phyloP scores from a whole-genome alignment of 2,797 vertebrate genomes.

The Syngnathus rostellatus region DNA sequence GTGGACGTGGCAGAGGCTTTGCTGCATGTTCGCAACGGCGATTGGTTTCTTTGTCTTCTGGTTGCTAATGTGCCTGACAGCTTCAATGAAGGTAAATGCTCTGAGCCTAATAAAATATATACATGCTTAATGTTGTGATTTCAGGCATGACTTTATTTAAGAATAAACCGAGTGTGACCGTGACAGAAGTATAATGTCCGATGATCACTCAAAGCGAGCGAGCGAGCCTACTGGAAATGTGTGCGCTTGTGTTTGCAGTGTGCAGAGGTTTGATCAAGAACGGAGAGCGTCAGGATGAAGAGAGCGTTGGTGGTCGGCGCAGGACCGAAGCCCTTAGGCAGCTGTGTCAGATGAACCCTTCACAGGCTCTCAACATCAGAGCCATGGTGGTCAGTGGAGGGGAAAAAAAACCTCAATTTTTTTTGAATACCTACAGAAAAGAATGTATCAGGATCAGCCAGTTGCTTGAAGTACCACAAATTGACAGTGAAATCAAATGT shows the following conservation, averaged over 20 bases:
- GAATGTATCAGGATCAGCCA: not conserved
- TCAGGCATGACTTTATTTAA: no score
- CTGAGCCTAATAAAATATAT: not conserved
- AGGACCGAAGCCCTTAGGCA: slow-evolving; percentile 91
- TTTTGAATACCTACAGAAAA: not conserved
- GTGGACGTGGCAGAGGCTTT: slow-evolving; percentile 93
- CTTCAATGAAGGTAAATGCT: slow-evolving; percentile 87
- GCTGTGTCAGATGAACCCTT: slow-evolving; percentile 97
- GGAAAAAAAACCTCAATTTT: not conserved
- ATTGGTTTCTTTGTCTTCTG: slow-evolving; percentile 95
- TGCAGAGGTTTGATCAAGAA: slow-evolving; percentile 96
- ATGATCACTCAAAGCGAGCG: not conserved
- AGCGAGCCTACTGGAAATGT: not conserved
- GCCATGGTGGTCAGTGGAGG: slow-evolving; percentile 90
- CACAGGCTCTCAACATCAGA: slow-evolving; percentile 90
- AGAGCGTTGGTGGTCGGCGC: slow-evolving; percentile 86
- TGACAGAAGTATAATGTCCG: no score
- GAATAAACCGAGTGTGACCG: no score
- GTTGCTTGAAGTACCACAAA: not conserved
- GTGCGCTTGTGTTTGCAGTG: slow-evolving; percentile 62
- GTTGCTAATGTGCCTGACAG: slow-evolving; percentile 98
- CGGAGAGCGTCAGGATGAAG: slow-evolving; percentile 94
- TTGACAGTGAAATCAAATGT: not conserved
- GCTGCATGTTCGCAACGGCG: slow-evolving; percentile 89
- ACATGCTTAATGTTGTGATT: not conserved